Percentiles rank a stretch among this genome's conserved stretches.
These are phyloP conservation scores for Heliconius charithonia DNA, from an alignment of 2,888 invertebrate genomes.

Conservation along the genomic window DNA sequence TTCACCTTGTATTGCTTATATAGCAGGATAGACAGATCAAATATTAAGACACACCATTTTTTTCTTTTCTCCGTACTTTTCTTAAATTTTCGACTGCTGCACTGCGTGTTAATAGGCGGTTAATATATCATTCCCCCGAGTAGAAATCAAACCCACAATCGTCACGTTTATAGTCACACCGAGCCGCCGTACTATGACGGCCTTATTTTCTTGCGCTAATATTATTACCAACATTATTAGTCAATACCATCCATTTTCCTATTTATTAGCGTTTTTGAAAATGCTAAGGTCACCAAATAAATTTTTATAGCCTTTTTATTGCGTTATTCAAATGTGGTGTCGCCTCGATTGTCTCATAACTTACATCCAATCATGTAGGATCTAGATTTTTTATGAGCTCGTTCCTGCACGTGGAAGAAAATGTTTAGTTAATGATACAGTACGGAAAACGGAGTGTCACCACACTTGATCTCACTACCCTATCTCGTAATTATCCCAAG, in stretches of 20 bases:
- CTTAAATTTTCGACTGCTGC: too few relatives aligned
- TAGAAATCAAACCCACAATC: too few relatives aligned
- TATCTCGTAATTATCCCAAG: not conserved
- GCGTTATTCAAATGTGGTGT: conserved; percentile 23
- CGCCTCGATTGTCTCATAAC: conserved; percentile 36
- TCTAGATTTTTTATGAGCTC: conserved; percentile 18
- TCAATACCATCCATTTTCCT: not conserved
- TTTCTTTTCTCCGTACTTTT: too few relatives aligned
- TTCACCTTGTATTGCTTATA: not conserved
- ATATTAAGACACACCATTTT: not conserved
- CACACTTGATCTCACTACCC: not conserved
- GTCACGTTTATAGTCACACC: too few relatives aligned
- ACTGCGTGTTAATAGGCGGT: too few relatives aligned
- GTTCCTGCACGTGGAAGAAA: not conserved
- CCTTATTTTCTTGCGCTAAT: not conserved
- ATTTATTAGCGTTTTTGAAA: conserved; percentile 14
- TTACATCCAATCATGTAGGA: conserved; percentile 23
- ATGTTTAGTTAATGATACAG: not conserved
- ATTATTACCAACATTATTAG: conserved; percentile 8
- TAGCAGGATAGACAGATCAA: not conserved
- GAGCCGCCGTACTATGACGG: too few relatives aligned
- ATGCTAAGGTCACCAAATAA: conserved; percentile 20
- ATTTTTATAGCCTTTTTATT: conserved; percentile 13
- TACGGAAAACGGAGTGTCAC: not conserved
- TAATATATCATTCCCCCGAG: too few relatives aligned